A percentile compares a stretch with the other conserved stretches of the same genome.
Evolutionary conservation across 2,888 invertebrate genomes (phyloP).

Genomic region (Parnassius mnemosyne): DNA sequence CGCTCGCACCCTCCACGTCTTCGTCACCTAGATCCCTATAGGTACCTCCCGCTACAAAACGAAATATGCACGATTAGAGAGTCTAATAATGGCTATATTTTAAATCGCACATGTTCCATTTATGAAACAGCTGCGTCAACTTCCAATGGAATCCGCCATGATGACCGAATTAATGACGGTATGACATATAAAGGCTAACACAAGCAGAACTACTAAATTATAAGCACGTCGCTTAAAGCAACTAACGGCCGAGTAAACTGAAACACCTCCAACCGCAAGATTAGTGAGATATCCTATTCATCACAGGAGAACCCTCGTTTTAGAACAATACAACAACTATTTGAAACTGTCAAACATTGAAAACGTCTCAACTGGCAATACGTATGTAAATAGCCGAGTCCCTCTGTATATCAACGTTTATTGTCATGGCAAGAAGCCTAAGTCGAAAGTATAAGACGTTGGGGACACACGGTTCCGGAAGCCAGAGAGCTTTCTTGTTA

Average conservation of each 20-base stretch:
- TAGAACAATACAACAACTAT: constrained; percentile 49
- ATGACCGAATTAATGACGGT: constrained; percentile 11
- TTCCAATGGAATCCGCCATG: background rate
- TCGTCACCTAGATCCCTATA: too few species aligned
- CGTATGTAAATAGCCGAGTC: constrained; percentile 65
- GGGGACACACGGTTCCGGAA: constrained; percentile 41
- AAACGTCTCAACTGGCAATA: constrained; percentile 54
- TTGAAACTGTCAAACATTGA: constrained; percentile 74
- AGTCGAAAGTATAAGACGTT: constrained; percentile 59
- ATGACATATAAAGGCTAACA: constrained; percentile 15
- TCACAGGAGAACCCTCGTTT: constrained; percentile 36
- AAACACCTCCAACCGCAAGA: constrained; percentile 25
- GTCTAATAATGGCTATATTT: background rate
- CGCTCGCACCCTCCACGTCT: too few species aligned
- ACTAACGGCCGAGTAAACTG: constrained; percentile 16
- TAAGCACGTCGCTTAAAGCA: constrained; percentile 28
- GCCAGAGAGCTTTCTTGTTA: constrained; percentile 3
- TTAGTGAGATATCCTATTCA: constrained; percentile 32
- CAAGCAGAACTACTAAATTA: constrained; percentile 18
- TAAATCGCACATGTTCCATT: background rate
- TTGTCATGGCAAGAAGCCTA: constrained; percentile 73
- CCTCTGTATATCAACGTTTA: constrained; percentile 52
- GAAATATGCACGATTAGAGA: background rate
- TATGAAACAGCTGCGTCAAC: background rate
- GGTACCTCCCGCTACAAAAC: too few species aligned